Evolutionary conservation across 1,140 invertebrate genomes (phyloP).

Genomic region (Pseudomyrmex concolor): DNA sequence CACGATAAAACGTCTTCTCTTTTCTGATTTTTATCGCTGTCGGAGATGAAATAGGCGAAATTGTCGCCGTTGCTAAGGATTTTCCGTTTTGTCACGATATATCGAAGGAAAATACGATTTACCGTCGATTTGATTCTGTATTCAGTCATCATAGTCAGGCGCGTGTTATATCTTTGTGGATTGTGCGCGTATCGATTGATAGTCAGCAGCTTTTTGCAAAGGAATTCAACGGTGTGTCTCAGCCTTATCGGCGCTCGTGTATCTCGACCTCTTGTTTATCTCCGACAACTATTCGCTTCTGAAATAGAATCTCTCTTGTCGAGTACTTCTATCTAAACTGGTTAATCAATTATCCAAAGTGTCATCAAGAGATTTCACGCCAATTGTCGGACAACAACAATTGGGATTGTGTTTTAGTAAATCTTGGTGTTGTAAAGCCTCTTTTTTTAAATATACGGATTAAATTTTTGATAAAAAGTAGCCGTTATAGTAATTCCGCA

Average conservation of each 20-base stretch:
- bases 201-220: slow-evolving; percentile 23
- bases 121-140: slow-evolving; percentile 56
- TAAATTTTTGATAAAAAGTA: slow-evolving; percentile 5
- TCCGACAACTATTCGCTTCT: background rate
- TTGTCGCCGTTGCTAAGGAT: slow-evolving; percentile 9
- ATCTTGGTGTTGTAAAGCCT: background rate
- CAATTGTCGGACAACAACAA: slow-evolving; percentile 14
- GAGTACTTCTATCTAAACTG: slow-evolving; percentile 6
- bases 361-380: slow-evolving; percentile 20
- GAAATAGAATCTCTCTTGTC: slow-evolving; percentile 17
- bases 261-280: slow-evolving; percentile 36
- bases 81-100: background rate
- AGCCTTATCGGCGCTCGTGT: slow-evolving; percentile 30
- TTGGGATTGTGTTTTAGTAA: slow-evolving; percentile 13
- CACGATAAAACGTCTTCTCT: slow-evolving; percentile 36
- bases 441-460: background rate
- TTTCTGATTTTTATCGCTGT: slow-evolving; percentile 41
- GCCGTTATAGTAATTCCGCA: background rate
- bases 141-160: slow-evolving; percentile 56
- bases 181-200: slow-evolving; percentile 19
- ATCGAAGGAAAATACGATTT: slow-evolving; percentile 46
- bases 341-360: slow-evolving; percentile 21
- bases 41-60: background rate
- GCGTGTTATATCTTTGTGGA: slow-evolving; percentile 52
- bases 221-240: slow-evolving; percentile 35